Conservation (phyloP, 2,888 invertebrate species). For the Brachylomia viminalis region DNA sequence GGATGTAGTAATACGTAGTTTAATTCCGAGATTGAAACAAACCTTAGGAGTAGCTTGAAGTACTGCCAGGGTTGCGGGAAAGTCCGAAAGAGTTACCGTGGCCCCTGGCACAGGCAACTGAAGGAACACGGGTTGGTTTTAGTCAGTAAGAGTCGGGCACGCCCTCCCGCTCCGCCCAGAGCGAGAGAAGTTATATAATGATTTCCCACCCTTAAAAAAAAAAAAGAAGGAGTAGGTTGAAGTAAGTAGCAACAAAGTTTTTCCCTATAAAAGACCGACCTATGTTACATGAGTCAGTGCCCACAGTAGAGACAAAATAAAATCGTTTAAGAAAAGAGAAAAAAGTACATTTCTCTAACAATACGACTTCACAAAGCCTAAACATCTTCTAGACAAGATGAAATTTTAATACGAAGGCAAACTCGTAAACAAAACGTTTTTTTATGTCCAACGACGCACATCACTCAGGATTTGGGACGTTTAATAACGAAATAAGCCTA, state of each 20-base stretch:
- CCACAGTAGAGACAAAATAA: background rate
- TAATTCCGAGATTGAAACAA: background rate
- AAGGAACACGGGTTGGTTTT: too few relatives aligned
- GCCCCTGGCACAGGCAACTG: too few relatives aligned
- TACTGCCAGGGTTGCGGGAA: too few relatives aligned
- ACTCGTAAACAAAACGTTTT: slow-evolving; percentile 58
- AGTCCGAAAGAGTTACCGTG: too few relatives aligned
- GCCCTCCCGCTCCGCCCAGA: too few relatives aligned
- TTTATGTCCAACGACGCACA: slow-evolving; percentile 53
- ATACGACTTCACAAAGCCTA: slow-evolving; percentile 12
- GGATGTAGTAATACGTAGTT: background rate
- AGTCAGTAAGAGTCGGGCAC: too few relatives aligned
- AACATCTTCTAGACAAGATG: slow-evolving; percentile 47
- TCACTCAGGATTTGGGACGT: slow-evolving; percentile 45
- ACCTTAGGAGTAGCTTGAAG: background rate
- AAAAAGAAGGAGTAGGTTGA: too few relatives aligned
- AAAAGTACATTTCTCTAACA: slow-evolving; percentile 7
- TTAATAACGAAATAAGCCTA: slow-evolving; percentile 53
- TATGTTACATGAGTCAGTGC: background rate
- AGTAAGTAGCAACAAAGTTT: background rate
- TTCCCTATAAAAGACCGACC: background rate
- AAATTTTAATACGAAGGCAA: slow-evolving; percentile 53
- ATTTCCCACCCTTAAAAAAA: too few relatives aligned
- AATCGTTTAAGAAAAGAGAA: background rate
- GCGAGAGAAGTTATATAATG: too few relatives aligned